Base-by-base conservation (phyloP, 2,888 invertebrate genomes). In the Dryobotodes eremita region DNA sequence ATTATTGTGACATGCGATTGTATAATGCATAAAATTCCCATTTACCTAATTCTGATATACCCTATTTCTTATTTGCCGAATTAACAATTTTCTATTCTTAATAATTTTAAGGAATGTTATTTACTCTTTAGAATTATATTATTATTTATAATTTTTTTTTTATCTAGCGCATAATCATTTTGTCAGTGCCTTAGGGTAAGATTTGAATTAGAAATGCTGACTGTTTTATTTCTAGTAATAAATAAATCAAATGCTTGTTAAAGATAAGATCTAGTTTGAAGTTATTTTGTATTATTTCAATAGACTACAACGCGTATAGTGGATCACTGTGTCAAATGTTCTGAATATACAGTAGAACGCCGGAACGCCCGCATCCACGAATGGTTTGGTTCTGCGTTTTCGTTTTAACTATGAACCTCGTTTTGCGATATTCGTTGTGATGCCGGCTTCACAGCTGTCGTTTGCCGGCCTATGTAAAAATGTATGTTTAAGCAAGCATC, bases 151-250 rank as follows among this genome's bases (percentile, higher is more conserved):
- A 91, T 92, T 90, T 90, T 92, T 92, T 75, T 93, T 93, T 91
- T 94, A 94, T 91, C 91, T 95, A 94, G 94, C 91, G 92, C 94
- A 93, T 95, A 94, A 96, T 94, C 92, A 92, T 95, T 96, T 91
- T 95, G 93, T 94, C 96, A 96, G 96, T 96, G 96, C 95, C 96
- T 96, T 96, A 95, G 95, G 93, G 92, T 96, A 95, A 94, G 94
- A 92, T 94, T 95, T 93, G 91, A 91, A 93, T 93, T 92, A 90
- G 91, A 93, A 92, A 90, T 86, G 86, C 93, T 92, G 93, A 94
- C 93, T 92, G 91, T 92, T 93, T 93, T 89, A 90, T 92, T 93
- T 93, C 74, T 88, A 91, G 90, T 90, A 90, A 90, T 90, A 91
- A 89, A 89, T 80, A 90, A 92, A 92, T 91, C 92, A 92, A 90